Evolutionary conservation across 1,140 invertebrate species (phyloP), one percentile per base, ranked within the genome.

Genomic region (Pollicipes pollicipes): DNA sequence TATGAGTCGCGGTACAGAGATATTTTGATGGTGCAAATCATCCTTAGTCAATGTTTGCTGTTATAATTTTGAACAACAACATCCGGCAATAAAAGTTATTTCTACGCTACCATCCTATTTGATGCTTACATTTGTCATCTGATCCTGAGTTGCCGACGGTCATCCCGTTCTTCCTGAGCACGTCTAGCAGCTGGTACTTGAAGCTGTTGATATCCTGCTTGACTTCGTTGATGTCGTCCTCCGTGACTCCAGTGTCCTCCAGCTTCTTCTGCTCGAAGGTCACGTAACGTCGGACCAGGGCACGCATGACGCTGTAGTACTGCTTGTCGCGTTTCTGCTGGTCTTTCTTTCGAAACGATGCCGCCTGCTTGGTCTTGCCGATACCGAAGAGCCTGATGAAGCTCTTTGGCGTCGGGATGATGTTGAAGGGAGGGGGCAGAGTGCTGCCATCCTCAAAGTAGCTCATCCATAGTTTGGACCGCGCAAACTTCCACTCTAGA

Each of bases 211-310:
- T 94, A 77, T 96, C 93, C 78, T 96, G 93, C 76, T 95, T 87
- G 73, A 97, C 93, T 82, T 97, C 95, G 83, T 94, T 95, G 63
- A 97, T 88, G 78, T 97, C 93, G 79, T 97, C 94, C 77, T 97
- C 93, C 0, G 91, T 95, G 8, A 97, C 91, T 10, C 89, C 89
- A 71, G 85, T 88, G 35, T 91, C 89, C 76, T 93, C 89, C 66
- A 88, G 82, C 73, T 89, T 89, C 30, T 76, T 71, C 78, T 94
- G 91, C 77, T 92, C 90, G 0, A 87, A 85, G 0, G 89, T 91
- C 1, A 94, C 86, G 78, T 91, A 94, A 4, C 91, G 83, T 28
- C 90, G 82, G 17, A 93, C 86, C 68, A 93, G 79, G 35, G 90
- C 81, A 72, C 87, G 83, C 87, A 93, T 90, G 10, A 92, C 86